Percentiles rank a stretch among this genome's conserved stretches.
Conservation (phyloP, 2,797 vertebrate species). For the Sebastes wilsoni region DNA sequence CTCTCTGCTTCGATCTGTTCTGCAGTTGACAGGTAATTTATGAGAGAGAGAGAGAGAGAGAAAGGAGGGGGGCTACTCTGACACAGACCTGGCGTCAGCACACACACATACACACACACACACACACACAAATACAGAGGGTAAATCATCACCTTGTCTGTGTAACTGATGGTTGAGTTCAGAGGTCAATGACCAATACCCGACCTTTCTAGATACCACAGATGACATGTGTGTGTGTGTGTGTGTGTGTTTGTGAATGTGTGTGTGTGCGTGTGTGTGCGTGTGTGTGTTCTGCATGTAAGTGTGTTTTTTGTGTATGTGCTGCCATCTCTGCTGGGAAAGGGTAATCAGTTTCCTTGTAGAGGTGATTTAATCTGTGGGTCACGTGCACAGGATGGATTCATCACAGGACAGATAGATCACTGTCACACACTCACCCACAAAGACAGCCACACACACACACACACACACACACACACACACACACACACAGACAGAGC, state of each 20-base stretch:
- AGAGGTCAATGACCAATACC: constrained; percentile 65
- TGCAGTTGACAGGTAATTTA: constrained; percentile 80
- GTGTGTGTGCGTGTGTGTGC: constrained; percentile 9
- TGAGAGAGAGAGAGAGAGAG: constrained; percentile 44
- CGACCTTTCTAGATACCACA: constrained; percentile 51
- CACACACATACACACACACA: constrained; percentile 18
- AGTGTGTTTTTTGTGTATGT: constrained; percentile 27
- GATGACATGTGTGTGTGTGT: constrained; percentile 18
- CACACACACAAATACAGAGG: not conserved
- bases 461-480: not conserved
- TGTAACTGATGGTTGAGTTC: constrained; percentile 70
- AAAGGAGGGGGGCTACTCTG: constrained; percentile 30
- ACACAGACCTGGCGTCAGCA: constrained; percentile 65
- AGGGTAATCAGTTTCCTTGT: constrained; percentile 65
- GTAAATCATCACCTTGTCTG: constrained; percentile 68
- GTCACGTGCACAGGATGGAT: constrained; percentile 67
- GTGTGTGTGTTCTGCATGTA: not conserved
- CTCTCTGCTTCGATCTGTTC: constrained; percentile 74
- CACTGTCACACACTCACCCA: constrained; percentile 49
- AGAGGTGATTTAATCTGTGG: constrained; percentile 71
- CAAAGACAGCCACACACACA: not conserved
- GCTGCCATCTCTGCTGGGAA: constrained; percentile 49
- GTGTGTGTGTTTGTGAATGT: constrained; percentile 11
- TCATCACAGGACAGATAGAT: constrained; percentile 68
- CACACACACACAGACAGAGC: not conserved